Evolutionary conservation across 2,113 vertebrate species (phyloP), one percentile per base, ranked within the genome.

Genomic region (Paraplagusia blochii): DNA sequence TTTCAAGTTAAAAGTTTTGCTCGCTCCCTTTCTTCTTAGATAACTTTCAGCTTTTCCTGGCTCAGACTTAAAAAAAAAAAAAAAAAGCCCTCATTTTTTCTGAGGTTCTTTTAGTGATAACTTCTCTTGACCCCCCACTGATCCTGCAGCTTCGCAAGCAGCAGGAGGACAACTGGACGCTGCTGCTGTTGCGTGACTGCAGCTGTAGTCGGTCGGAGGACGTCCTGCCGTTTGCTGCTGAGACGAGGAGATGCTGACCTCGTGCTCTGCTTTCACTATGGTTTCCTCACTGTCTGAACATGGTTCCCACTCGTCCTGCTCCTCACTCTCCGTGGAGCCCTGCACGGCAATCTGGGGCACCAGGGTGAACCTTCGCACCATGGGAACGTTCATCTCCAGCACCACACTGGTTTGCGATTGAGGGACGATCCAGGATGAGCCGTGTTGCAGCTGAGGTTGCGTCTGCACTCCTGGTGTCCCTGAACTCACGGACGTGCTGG

Each of bases 291-390:
- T 85, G 8, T 89, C 89, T 1, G 87, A 78, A 57, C 92, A 92
- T 5, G 79, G 90, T 67, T 88, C 87, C 89, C 88, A 93, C 60
- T 87, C 88, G 0, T 90, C 89, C 15, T 88, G 90, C 49, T 93
- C 92, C 1, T 91, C 88, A 0, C 91, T 91, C 77, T 96, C 94
- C 0, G 84, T 89, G 0, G 93, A 93, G 11, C 92, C 94, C 73
- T 96, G 92, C 55, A 97, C 94, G 0, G 94, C 95, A 0, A 97
- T 96, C 79, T 94, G 93, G 0, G 95, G 95, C 9, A 95, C 94
- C 0, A 87, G 69, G 1, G 77, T 76, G 19, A 85, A 74, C 53
- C 85, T 90, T 2, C 76, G 79, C 35, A 82, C 86, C 0, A 8
- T 18, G 0, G 81, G 79, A 36, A 79, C 83, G 12, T 82, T 72